Percentiles rank a stretch among this genome's conserved stretches.
Evolutionary conservation across 2,113 vertebrate genomes (phyloP).

Genomic region (Ascaphus truei): DNA sequence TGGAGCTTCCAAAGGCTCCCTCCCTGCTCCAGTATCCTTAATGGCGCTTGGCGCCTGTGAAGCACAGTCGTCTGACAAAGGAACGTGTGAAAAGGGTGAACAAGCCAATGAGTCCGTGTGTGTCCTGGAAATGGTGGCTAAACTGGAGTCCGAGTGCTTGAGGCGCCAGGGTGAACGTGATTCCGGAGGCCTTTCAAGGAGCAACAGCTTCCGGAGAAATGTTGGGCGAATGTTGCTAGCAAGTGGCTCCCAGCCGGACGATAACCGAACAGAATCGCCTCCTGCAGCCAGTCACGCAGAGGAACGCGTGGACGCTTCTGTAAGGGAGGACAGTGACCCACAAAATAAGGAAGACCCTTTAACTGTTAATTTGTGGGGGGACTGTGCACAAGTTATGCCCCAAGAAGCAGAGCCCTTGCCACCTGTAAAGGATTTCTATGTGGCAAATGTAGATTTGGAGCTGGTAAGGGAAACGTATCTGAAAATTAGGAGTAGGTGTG

Average conservation of each 20-base stretch:
- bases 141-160: slow-evolving; percentile 85
- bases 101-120: slow-evolving; percentile 69
- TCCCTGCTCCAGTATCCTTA: slow-evolving; percentile 39
- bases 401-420: slow-evolving; percentile 31
- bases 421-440: slow-evolving; percentile 30
- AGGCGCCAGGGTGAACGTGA: slow-evolving; percentile 64
- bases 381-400: not conserved
- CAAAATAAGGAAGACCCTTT: not conserved
- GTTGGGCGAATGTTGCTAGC: slow-evolving; percentile 79
- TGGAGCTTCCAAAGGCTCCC: slow-evolving; percentile 45
- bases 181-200: slow-evolving; percentile 67
- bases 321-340: not conserved
- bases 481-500: slow-evolving; percentile 14
- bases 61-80: not conserved
- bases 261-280: not conserved
- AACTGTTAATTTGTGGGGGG: slow-evolving; percentile 42
- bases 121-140: slow-evolving; percentile 91
- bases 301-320: slow-evolving; percentile 20
- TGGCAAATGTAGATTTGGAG: slow-evolving; percentile 32
- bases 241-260: slow-evolving; percentile 45
- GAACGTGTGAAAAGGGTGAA: slow-evolving; percentile 12
- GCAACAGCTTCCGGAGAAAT: slow-evolving; percentile 77
- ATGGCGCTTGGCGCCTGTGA: slow-evolving; percentile 36
- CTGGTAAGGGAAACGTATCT: slow-evolving; percentile 39
- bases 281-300: slow-evolving; percentile 5